Evolutionary conservation across 2,113 vertebrate species (phyloP), one percentile per base, ranked within the genome.

Genomic region (Myxocyprinus asiaticus): DNA sequence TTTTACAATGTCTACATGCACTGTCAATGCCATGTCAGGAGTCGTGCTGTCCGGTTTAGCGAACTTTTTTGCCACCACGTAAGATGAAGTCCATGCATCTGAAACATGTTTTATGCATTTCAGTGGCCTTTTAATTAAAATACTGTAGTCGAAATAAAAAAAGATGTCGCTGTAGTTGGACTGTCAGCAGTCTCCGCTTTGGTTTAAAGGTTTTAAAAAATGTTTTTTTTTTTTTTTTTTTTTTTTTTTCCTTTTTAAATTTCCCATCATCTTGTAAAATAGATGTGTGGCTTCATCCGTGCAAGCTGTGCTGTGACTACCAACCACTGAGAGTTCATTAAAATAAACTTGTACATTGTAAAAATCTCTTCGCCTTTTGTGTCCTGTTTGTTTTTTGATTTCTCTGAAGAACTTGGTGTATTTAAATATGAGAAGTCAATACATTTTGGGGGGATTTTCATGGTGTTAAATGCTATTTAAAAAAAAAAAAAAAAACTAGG

Each of bases 301-400:
- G 95, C 95, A 95, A 92, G 92, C 91, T 94, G 92, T 93, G 91
- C 92, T 93, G 92, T 93, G 91, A 94, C 91, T 91, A 95, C 95
- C 94, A 96, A 97, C 96, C 96, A 98, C 96, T 98, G 96, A 98
- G 93, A 93, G 94, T 95, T 97, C 91, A 93, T 97, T 96, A 91
- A 94, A 95, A 96, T 93, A 95, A 95, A 96, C 86, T 94, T 98
- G 96, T 99, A 98, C 94, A 98, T 98, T 98, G 94, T 97, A 96
- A 98, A 97, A 94, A 94, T 94, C 90, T 87, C 86, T 84, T 89
- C 89, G 90, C 22, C 22, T 33, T 33, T 90, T 9, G 88, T 91
- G 93, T 94, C 92, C 93, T 94, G 91, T 47, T 6, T 88, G 17
- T 87, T 93, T 90, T 92, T 92, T 92, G 91, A 89, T 33, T 33